Base-by-base conservation (phyloP, 2,797 vertebrate species). In the Pipistrellus nathusii region DNA sequence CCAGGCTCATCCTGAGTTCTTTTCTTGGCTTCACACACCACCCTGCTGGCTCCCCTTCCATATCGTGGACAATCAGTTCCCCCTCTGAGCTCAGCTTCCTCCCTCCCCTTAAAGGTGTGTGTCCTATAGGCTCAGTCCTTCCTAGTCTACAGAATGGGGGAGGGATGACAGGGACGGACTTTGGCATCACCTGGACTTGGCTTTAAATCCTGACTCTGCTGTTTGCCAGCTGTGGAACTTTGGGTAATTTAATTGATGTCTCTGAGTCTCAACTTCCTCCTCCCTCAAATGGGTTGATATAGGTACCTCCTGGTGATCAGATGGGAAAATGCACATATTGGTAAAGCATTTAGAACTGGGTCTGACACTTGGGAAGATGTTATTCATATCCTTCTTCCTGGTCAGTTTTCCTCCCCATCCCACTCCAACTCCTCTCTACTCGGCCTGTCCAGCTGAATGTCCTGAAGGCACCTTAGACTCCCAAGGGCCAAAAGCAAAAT, bases 241-340 rank as follows among this genome's bases (percentile, higher is more conserved):
- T 46, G 59, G 69, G 32, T 21, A 78, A 41, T 10, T 89, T 72
- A 83, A 41, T 88, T 82, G 69, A 48, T 41, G 69, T 92, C 35
- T 92, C 23, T 59, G 92, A 96, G 73, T 44, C 77, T 96, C 76
- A 89, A 62, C 51, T 76, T 95, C 66, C n/a, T 94, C 85, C 46
- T 90, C 82, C 41, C 59, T n/a, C 66, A n/a, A 86, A 87, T 71
- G 64, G 51, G 38, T 87, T 72, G 44, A 46, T 80, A 46, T 51
- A 44, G 51, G 66, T 55, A n/a, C 14, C 23, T 86, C 76, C 41
- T 80, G 55, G 53, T 51, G 62, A 92, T 38, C 35, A 11, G 44
- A 41, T 8, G 27, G 38, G 14, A 55, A 51, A 51, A 90, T 71
- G 55, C 11, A 46, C 48, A 44, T 27, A 55, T 55, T 9, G 21